Percentiles rank a stretch among this genome's conserved stretches.
These are phyloP conservation scores for Euclidia mi DNA, from an alignment of 2,888 invertebrate species.

Conservation along the genomic window DNA sequence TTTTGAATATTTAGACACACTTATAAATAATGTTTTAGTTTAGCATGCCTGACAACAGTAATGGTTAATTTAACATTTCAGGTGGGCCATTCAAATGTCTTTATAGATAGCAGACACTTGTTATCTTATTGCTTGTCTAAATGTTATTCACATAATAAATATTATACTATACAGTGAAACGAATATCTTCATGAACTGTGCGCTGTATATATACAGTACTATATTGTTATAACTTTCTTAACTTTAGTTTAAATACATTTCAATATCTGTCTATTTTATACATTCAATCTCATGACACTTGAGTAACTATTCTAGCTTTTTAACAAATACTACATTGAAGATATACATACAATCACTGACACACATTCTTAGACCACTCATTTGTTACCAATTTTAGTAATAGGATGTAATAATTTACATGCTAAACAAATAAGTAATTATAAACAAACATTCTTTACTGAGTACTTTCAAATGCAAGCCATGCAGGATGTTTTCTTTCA, in stretches of 20 bases:
- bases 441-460: too few species aligned
- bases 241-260: conserved; percentile 11
- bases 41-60: too few species aligned
- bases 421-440: too few species aligned
- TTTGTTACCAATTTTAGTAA: too few species aligned
- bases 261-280: conserved; percentile 18
- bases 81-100: not conserved
- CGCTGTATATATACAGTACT: conserved; percentile 12
- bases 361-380: conserved; percentile 30
- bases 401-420: too few species aligned
- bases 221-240: conserved; percentile 12
- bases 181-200: conserved; percentile 28
- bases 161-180: not conserved
- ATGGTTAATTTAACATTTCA: not conserved
- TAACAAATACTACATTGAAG: conserved; percentile 33
- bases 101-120: too few species aligned
- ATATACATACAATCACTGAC: conserved; percentile 28
- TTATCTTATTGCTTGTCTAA: too few species aligned
- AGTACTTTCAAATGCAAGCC: too few species aligned
- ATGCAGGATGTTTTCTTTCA: too few species aligned
- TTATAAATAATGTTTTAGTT: too few species aligned
- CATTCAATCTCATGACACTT: conserved; percentile 31
- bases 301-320: conserved; percentile 41
- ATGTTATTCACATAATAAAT: not conserved
- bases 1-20: too few species aligned